Base-by-base conservation (phyloP, 37 sponge, comb jelly and placozoan genomes). In the Spongilla lacustris region DNA sequence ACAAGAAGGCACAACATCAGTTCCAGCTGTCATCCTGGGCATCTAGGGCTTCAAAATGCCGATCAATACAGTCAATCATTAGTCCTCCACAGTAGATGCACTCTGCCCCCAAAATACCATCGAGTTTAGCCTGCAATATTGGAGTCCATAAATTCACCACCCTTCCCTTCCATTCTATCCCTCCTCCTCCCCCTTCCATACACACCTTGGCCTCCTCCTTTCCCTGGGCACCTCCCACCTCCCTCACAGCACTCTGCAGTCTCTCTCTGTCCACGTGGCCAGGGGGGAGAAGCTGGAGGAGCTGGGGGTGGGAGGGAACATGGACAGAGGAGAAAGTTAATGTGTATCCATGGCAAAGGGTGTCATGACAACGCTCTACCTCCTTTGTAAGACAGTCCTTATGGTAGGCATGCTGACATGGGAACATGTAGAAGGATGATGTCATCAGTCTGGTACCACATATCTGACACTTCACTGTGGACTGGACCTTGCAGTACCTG, bases 331-430 rank as follows among this genome's bases (percentile, higher is more conserved):
- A 36, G 34, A 33, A 9, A 75, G 33, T 6, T 10, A 75, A 11
- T 9, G 10, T 41, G 6, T 41, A n/a, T 41, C 41, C 41, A 41
- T 41, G 41, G 41, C 41, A 41, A 41, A 3, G 41, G 6, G 41
- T 41, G 41, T 41, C 41, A 41, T 41, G 41, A 6, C 6, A 41
- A 41, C 41, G 6, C 6, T 74, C 68, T 30, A 89, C 88, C 78
- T 87, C 87, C 30, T 49, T 49, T 2, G 30, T 89, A 37, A 98
- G 92, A 81, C 99, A 98, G 29, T 96, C 95, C 17, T 82, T 85
- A 67, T 98, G 99, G 80, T 93, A 98, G 68, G 98, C 89, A 76
- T 98, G 99, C 8, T 37, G 85, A 84, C 99, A 98, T 6, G 99
- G 96, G 46, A 98, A 98, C 72, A 98, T 90, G 91, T 96, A 98